phyloP scores from a whole-genome alignment of 2,113 vertebrate species.

The Periophthalmus modestus region DNA sequence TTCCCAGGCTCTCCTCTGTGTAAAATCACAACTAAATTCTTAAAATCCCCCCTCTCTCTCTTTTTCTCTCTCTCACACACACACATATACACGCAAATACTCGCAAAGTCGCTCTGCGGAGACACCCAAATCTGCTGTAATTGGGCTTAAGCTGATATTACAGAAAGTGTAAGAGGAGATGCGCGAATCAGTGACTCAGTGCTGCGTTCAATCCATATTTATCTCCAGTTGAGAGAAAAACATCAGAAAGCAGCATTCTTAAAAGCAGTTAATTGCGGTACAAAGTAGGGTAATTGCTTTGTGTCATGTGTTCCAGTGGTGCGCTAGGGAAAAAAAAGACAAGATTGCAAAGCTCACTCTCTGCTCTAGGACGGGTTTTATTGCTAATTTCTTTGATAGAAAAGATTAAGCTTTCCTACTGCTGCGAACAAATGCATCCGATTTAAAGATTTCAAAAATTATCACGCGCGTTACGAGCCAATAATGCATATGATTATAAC shows the following conservation, averaged over 20 bases:
- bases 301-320: conserved; percentile 67
- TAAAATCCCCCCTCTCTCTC: conserved; percentile 42
- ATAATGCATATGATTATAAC: not conserved
- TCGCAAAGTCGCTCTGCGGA: conserved; percentile 65
- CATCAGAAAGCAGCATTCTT: conserved; percentile 73
- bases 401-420: conserved; percentile 38
- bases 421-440: conserved; percentile 24
- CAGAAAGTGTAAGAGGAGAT: conserved; percentile 79
- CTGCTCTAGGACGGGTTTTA: conserved; percentile 54
- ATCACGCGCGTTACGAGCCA: not conserved
- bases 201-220: conserved; percentile 76
- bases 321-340: conserved; percentile 32
- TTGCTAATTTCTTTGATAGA: conserved; percentile 47
- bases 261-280: conserved; percentile 77
- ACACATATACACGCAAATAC: not conserved
- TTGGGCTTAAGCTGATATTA: conserved; percentile 83
- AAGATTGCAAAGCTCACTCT: conserved; percentile 58
- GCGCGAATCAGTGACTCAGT: conserved; percentile 79
- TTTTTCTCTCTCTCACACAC: conserved; percentile 3
- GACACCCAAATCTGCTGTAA: conserved; percentile 82
- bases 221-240: conserved; percentile 72
- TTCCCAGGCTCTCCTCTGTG: conserved; percentile 62
- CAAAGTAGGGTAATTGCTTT: conserved; percentile 78
- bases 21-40: conserved; percentile 63
- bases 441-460: conserved; percentile 10